Evolutionary conservation across 2,113 vertebrate genomes (phyloP), one percentile per base, ranked within the genome.

Genomic region (Amphilophus citrinellus): DNA sequence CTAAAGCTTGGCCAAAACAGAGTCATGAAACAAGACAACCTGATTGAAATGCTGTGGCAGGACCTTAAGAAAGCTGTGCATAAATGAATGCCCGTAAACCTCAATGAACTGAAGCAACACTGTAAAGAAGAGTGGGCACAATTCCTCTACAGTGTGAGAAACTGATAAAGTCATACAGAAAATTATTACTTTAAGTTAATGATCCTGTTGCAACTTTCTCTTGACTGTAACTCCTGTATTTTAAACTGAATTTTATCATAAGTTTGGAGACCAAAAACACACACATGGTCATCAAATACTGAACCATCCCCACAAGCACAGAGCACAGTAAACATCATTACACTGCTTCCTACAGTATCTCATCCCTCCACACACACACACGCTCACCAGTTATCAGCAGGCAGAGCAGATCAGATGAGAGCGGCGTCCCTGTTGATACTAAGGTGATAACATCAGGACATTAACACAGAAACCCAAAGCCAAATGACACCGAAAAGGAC

Each of bases 391-490:
- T 87, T 89, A 88, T 88, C 85, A 85, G 80, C 37, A 39, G 83
- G 50, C 63, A 44, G 73, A 77, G 27, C 81, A 66, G 83, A 84
- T 88, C 85, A 79, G 88, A 92, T 83, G 61, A 80, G 50, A 84
- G 88, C 59, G 20, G 35, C 5, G 15, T 86, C 87, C 61, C 68
- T 87, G 83, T 73, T 91, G 86, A 88, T 86, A 66, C 57, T 42
- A 79, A 47, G 18, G 15, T 6, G 86, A 92, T 92, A 91, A 81
- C 79, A 93, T 88, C 88, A 53, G 85, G 63, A 84, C 73, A 77
- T 84, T 85, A 77, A 86, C 83, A 77, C 56, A 80, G 18, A 66
- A 53, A 77, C 37, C 85, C 85, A 81, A 60, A 56, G 87, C 75
- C 85, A 87, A 83, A 89, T 13, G 83, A 87, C 82, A 85, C n/a